Evolutionary conservation across 2,797 vertebrate genomes (phyloP), one percentile per base, ranked within the genome.

Genomic region (Rhabdophis nuchalis): DNA sequence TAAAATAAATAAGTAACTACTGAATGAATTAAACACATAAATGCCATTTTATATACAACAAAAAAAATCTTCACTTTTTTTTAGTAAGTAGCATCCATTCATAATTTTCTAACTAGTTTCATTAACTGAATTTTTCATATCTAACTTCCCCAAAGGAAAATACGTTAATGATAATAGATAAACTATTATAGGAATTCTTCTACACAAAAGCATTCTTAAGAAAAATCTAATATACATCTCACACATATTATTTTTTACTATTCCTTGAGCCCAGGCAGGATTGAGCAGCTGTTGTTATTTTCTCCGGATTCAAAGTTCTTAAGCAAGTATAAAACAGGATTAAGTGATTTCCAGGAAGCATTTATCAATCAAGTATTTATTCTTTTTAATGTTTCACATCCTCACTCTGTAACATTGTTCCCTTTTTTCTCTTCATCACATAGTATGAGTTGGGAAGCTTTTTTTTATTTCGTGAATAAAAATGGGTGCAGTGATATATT

Each of bases 341-440:
- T 93, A 96, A 90, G 88, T 94, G 96, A 94, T 94, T 95, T 94
- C 89, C 90, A 94, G 95, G 95, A 96, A 91, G 93, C 88, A 57
- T 91, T 94, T 93, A 93, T 85, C 93, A 93, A 91, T 92, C 56
- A 89, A n/a, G n/a, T n/a, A n/a, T n/a, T n/a, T n/a, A n/a, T n/a
- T n/a, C n/a, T 57, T 94, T 90, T 94, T 90, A 0, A 5, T 46
- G 1, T 23, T 9, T 90, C 68, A 89, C 90, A 87, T 95, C 96
- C 93, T 93, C 94, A 61, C 94, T 68, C 41, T 94, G 92, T 94
- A 91, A 95, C 95, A 96, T 95, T 89, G 96, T 95, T 95, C 95
- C 94, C 94, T 96, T 64, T 60, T 95, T 94, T 93, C 93, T 92
- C 91, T 90, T 94, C 93, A 96, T 96, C 94, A 57, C 93, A 91